Base-by-base conservation (phyloP, 2,797 vertebrate genomes). In the Muraenolepis orangiensis region DNA sequence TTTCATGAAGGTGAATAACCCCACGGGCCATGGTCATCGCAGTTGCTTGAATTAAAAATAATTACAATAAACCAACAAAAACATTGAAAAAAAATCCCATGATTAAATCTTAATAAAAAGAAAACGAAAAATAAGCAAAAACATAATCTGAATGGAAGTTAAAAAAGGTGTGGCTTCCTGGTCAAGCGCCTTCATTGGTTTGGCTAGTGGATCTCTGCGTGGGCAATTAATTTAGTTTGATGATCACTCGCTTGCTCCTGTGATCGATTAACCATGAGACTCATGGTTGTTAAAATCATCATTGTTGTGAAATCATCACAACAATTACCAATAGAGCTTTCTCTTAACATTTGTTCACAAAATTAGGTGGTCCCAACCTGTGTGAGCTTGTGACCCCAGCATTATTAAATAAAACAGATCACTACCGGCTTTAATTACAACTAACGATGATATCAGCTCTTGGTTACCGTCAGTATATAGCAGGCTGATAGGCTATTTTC, bases 261-360 rank as follows among this genome's bases (percentile, higher is more conserved):
- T 84, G 86, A 92, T 91, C 87, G 88, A 91, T 90, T 91, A 89
- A 87, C 89, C 91, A 92, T 91, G 90, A 92, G 90, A 91, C 89
- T 85, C 88, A n/a, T n/a, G n/a, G n/a, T n/a, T n/a, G n/a, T n/a
- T n/a, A n/a, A n/a, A n/a, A n/a, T n/a, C n/a, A n/a, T n/a, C n/a
- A n/a, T n/a, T n/a, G n/a, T n/a, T 90, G 84, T 91, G 87, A 92
- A 93, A 92, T 93, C 91, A 92, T 88, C 90, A 93, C 91, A 94
- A 92, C 91, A 92, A 92, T 93, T 92, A 93, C 91, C 89, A 87
- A 90, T 90, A 91, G 89, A 36, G 32, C 91, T 89, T 88, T 87
- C 86, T 82, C 75, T 81, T 84, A 78, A 78, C 23, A 64, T 26
- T 83, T 87, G n/a, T 86, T n/a, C n/a, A n/a, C n/a, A n/a, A n/a